Conservation (phyloP, 1,140 invertebrate genomes). For the Lucilia cuprina region DNA sequence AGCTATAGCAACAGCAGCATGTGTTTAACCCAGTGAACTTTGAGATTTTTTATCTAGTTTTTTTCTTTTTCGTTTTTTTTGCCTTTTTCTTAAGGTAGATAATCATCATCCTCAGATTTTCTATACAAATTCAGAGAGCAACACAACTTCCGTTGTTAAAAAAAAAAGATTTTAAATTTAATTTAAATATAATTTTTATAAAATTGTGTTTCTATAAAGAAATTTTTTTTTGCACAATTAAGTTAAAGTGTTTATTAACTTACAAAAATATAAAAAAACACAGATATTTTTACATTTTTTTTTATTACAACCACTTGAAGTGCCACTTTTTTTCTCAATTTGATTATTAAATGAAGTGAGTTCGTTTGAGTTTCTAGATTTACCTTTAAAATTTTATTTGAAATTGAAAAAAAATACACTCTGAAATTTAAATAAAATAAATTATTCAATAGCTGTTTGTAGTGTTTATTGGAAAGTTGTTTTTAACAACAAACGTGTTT, state of each 20-base stretch:
- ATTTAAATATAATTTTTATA: background rate
- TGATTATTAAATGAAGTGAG: too few species aligned
- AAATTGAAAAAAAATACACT: background rate
- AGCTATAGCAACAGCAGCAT: background rate
- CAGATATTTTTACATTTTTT: background rate
- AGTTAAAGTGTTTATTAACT: background rate
- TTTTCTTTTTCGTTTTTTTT: background rate
- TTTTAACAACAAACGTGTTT: conserved; percentile 27
- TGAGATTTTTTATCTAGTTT: background rate
- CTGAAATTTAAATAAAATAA: conserved; percentile 6
- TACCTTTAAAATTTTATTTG: background rate
- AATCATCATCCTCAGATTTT: too few species aligned
- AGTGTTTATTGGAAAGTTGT: conserved; percentile 28
- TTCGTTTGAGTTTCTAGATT: background rate
- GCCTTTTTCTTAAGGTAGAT: too few species aligned
- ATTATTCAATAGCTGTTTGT: conserved; percentile 22
- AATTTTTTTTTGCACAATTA: too few species aligned
- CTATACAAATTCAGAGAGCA: background rate
- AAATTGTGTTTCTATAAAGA: background rate
- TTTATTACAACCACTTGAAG: background rate
- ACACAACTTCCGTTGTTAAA: background rate
- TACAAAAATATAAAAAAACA: background rate
- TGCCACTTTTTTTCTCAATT: too few species aligned
- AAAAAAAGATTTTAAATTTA: background rate
- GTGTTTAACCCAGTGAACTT: conserved; percentile 34